These are phyloP conservation scores for Liasis olivaceus DNA, from an alignment of 2,797 vertebrate genomes.

Conservation along the genomic window DNA sequence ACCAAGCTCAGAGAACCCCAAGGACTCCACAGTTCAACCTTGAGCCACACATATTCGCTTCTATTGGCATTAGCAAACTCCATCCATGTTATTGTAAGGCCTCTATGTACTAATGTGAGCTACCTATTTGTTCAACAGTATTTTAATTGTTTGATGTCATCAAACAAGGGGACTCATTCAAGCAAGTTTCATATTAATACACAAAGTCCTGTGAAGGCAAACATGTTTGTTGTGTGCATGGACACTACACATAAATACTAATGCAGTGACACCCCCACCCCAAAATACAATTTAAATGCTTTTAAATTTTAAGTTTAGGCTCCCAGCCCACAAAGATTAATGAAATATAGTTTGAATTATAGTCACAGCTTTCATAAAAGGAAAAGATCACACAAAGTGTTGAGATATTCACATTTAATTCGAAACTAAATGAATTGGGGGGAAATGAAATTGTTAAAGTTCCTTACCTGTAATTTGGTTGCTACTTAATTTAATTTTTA, in stretches of 20 bases:
- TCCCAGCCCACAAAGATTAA: neutral
- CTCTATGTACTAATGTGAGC: neutral
- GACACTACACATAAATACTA: neutral
- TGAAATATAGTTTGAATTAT: neutral
- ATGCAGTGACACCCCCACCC: neutral
- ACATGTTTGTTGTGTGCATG: neutral
- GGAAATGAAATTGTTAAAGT: conserved; percentile 55
- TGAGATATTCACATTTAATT: conserved; percentile 48
- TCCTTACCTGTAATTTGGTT: conserved; percentile 63
- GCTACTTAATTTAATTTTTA: conserved; percentile 67
- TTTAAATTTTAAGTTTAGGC: neutral
- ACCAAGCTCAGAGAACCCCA: too few relatives aligned
- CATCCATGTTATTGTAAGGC: neutral
- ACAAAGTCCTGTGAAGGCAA: neutral
- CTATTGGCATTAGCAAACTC: neutral
- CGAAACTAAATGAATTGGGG: conserved; percentile 63
- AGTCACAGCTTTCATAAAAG: neutral
- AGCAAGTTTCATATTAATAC: neutral
- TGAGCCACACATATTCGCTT: too few relatives aligned
- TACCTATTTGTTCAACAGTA: neutral
- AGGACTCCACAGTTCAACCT: too few relatives aligned
- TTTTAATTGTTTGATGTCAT: neutral
- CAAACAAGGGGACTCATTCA: neutral
- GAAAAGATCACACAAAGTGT: conserved; percentile 15
- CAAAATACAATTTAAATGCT: neutral